A percentile compares a stretch with the other conserved stretches of the same genome.
Evolutionary conservation across 2,888 invertebrate genomes (phyloP).

Genomic region (Branchipolynoe longqiensis): DNA sequence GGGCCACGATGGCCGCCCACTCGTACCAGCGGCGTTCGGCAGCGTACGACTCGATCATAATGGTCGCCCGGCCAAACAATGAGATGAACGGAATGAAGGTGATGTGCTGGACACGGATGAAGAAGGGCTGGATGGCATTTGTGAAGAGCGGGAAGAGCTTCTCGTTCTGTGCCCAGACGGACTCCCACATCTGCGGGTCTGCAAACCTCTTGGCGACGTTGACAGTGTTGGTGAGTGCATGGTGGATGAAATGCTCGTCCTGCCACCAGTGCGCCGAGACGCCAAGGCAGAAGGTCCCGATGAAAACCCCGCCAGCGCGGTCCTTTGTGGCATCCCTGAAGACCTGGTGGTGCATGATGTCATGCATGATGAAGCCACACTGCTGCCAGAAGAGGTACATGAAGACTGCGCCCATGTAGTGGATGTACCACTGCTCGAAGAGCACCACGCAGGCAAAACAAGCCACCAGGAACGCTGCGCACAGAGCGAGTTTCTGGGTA

Average conservation of each 20-base stretch:
- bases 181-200: constrained; percentile 67
- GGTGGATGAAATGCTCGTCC: constrained; percentile 66
- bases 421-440: constrained; percentile 64
- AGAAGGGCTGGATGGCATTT: constrained; percentile 53
- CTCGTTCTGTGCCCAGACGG: constrained; percentile 66
- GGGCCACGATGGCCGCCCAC: constrained; percentile 57
- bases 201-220: constrained; percentile 61
- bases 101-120: constrained; percentile 64
- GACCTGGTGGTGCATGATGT: constrained; percentile 66
- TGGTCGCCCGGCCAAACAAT: constrained; percentile 61
- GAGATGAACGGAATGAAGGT: constrained; percentile 65
- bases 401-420: constrained; percentile 62
- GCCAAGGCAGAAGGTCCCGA: constrained; percentile 63
- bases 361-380: constrained; percentile 67
- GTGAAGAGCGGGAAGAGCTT: constrained; percentile 65
- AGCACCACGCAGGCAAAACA: constrained; percentile 49
- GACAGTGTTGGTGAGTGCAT: constrained; percentile 65
- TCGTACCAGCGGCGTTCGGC: constrained; percentile 63
- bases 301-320: constrained; percentile 42
- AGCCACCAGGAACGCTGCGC: constrained; percentile 27
- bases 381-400: constrained; percentile 66
- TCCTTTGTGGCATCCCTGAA: constrained; percentile 58
- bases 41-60: constrained; percentile 62
- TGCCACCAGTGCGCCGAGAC: constrained; percentile 66
- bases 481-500: constrained; percentile 58